Conservation (phyloP, 2,113 vertebrate species). For the Eurypyga helias region DNA sequence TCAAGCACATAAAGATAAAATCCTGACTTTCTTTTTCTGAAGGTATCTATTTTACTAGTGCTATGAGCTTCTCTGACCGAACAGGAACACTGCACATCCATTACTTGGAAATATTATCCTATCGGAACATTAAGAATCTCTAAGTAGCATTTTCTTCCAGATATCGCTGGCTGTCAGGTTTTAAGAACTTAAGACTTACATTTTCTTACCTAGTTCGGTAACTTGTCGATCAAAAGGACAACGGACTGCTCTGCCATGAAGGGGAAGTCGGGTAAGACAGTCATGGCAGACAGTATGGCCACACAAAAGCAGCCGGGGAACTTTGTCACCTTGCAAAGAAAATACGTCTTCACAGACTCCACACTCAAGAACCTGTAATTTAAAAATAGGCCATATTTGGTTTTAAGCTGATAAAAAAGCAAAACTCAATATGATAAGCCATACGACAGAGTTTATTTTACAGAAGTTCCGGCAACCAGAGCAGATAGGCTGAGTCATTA, state of each 20-base stretch:
- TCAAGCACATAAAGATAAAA: background rate
- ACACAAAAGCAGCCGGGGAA: constrained; percentile 93
- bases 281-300: constrained; percentile 98
- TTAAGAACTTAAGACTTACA: background rate
- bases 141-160: background rate
- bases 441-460: background rate
- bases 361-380: constrained; percentile 91
- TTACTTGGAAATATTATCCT: background rate
- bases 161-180: background rate
- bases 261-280: constrained; percentile 93
- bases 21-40: background rate
- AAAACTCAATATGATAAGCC: background rate
- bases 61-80: background rate
- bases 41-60: background rate
- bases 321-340: constrained; percentile 96
- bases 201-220: constrained; percentile 90
- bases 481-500: background rate
- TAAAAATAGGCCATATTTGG: background rate
- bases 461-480: background rate
- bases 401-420: background rate
- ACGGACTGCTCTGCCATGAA: constrained; percentile 93
- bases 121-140: background rate
- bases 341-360: constrained; percentile 99
- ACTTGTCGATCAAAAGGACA: constrained; percentile 97
- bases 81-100: background rate